These are phyloP conservation scores for Danionella dracula DNA, from an alignment of 2,797 vertebrate genomes.

Conservation along the genomic window DNA sequence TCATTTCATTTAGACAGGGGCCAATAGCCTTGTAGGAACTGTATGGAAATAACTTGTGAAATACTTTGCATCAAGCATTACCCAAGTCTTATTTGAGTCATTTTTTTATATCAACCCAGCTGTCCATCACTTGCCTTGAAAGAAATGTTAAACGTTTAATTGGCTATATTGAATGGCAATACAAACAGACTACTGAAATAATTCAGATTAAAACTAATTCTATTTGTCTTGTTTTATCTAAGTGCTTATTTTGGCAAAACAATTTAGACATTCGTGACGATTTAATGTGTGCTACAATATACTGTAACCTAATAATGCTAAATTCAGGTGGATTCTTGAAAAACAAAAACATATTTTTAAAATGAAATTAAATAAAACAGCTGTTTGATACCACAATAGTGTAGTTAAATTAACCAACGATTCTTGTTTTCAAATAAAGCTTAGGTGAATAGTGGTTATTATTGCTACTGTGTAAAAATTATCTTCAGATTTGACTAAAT, in stretches of 20 bases:
- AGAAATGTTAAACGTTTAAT: neutral
- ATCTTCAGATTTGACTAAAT: neutral
- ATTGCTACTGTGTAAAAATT: too few species aligned
- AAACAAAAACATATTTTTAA: neutral
- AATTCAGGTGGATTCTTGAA: neutral
- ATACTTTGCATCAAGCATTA: too few species aligned
- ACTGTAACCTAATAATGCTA: neutral
- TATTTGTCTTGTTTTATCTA: neutral
- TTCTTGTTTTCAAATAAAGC: constrained; percentile 28
- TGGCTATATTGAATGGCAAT: neutral
- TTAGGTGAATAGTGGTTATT: constrained; percentile 25
- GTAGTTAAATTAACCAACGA: neutral
- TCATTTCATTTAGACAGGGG: constrained; percentile 14
- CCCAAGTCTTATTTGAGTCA: too few species aligned
- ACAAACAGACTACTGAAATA: neutral
- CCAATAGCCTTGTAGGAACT: neutral
- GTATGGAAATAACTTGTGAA: neutral
- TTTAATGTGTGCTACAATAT: neutral
- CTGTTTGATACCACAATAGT: neutral
- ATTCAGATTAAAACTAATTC: neutral
- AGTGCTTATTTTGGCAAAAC: constrained; percentile 32
- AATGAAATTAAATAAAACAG: neutral
- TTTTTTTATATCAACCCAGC: neutral
- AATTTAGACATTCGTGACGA: neutral
- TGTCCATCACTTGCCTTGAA: too few species aligned